These are phyloP conservation scores for rabbit (Oryctolagus cuniculus) DNA, from an alignment of 2,113 vertebrate species.

Conservation along the genomic window DNA sequence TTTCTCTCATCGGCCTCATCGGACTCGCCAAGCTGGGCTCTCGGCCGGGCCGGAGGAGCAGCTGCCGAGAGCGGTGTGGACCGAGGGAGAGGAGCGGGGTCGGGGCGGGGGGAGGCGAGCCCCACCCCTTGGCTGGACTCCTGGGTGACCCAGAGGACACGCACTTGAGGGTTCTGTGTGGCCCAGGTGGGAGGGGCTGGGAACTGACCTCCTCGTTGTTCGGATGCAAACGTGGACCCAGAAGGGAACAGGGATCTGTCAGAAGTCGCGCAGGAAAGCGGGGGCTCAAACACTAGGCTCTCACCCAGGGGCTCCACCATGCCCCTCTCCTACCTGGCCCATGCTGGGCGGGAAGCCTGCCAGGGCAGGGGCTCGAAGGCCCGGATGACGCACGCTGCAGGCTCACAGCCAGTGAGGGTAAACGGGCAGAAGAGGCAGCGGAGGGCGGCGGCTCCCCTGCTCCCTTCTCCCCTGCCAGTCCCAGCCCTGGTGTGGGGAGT, in stretches of 20 bases:
- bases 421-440: too few species aligned
- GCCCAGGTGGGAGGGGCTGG: slow-evolving; percentile 48
- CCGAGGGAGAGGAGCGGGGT: slow-evolving; percentile 72
- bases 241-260: background rate
- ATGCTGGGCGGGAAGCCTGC: background rate
- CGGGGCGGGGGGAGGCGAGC: slow-evolving; percentile 44
- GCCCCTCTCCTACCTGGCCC: background rate
- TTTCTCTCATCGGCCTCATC: slow-evolving; percentile 77
- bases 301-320: background rate
- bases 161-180: slow-evolving; percentile 41
- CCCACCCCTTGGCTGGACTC: slow-evolving; percentile 76
- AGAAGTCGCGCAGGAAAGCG: background rate
- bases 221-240: background rate
- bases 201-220: background rate
- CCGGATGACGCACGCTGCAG: background rate
- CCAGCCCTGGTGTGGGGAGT: background rate
- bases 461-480: background rate
- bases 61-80: slow-evolving; percentile 69
- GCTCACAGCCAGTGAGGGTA: background rate
- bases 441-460: background rate
- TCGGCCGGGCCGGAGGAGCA: slow-evolving; percentile 74
- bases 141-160: slow-evolving; percentile 71
- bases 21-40: slow-evolving; percentile 76
- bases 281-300: background rate
- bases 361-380: background rate